Base-by-base conservation (phyloP, 30 jellyfish, hydroid and myxozoan genomes). In the Haliclystus octoradiatus region DNA sequence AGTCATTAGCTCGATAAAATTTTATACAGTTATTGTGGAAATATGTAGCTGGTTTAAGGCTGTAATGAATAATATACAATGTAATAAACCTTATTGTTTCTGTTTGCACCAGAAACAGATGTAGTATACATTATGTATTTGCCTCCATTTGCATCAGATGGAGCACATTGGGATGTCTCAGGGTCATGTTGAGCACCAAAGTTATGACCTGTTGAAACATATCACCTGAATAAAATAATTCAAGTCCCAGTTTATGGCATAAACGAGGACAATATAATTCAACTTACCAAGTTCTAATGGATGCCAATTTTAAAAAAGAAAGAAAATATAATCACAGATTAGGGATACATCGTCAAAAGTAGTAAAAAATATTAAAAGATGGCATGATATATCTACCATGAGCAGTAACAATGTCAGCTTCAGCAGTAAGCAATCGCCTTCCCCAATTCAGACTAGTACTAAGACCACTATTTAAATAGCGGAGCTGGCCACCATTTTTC, bases 161-260 rank as follows among this genome's bases (percentile, higher is more conserved):
- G 84, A n/a, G 84, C 60, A 33, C 93, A 76, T 52, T 63, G 75
- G 0, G 76, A 28, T 13, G 87, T 61, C 33, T 2, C 52, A 13
- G 95, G 93, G 65, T 85, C 96, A 65, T 85, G 96, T 62, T 74
- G 69, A 14, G 96, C 53, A 65, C 96, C 96, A 85, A 85, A 85
- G 34, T 85, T 85, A 34, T 85, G 96, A 13, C 96, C 96, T 78
- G 27, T 26, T 3, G 30, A 64, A 64, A 47, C 60, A n/a, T n/a
- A n/a, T n/a, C n/a, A n/a, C n/a, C n/a, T n/a, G n/a, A n/a, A n/a
- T n/a, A n/a, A n/a, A n/a, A n/a, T n/a, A n/a, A n/a, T n/a, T n/a
- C n/a, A n/a, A n/a, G n/a, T n/a, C n/a, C n/a, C n/a, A n/a, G n/a
- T n/a, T n/a, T n/a, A n/a, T n/a, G n/a, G n/a, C n/a, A n/a, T n/a